Base-by-base conservation (phyloP, 2,113 vertebrate species). In the Toxotes chatareus region DNA sequence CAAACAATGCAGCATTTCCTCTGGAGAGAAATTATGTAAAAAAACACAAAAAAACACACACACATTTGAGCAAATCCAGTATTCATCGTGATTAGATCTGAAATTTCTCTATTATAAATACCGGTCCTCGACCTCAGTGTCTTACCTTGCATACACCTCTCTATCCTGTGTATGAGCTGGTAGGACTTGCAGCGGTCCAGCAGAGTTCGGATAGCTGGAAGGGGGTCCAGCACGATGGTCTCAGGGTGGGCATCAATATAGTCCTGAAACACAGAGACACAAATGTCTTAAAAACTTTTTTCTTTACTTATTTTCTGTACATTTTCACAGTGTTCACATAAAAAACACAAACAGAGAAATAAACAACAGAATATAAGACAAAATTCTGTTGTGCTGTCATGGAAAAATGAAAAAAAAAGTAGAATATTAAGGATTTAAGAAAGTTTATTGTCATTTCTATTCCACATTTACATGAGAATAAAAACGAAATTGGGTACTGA, bases 181-280 rank as follows among this genome's bases (percentile, higher is more conserved):
- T 99, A 99, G 76, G 98, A 99, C 90, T 97, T 99, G 94, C 97
- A 99, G 79, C 98, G 97, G 90, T 99, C 98, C 60, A 99, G 95
- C 80, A 99, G 95, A 0, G 98, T 99, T 49, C 98, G 95, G 89
- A 99, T 99, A 86, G 98, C 98, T 0, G 98, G 98, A 17, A 99
- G 97, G 4, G 98, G 98, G 79, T 99, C 98, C 90, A 99, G 92
- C 83, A 99, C 91, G n/a, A 99, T 98, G 79, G 98, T 99, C 94
- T 99, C 97, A 1, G 98, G 98, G 88, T 99, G 98, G 59, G 97
- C 96, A 31, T 99, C 97, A 23, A 99, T 99, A 91, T 99, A 99
- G 44, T 99, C 98, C 98, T 99, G 92, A 67, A 93, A 94, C 68
- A 93, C 64, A 92, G 56, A 64, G 14, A 73, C 3, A 46, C 2